Evolutionary conservation across 2,797 vertebrate species (phyloP).

Genomic region (Naso thynnoides): DNA sequence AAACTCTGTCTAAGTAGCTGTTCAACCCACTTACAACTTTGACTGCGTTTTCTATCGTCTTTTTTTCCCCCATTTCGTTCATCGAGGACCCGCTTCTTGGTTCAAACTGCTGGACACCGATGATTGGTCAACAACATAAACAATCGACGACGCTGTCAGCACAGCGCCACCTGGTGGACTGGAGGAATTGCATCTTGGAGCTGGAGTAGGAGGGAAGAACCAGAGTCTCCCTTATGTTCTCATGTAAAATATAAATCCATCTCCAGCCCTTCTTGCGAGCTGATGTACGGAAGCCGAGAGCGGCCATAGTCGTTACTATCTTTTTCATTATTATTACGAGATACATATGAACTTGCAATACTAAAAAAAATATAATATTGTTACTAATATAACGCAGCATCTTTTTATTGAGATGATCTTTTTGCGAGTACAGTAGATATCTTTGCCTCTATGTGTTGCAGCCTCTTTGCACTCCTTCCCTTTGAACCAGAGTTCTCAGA

Average conservation of each 20-base stretch:
- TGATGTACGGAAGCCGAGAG: no score
- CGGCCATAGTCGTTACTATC: no score
- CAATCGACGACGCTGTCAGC: rapidly evolving
- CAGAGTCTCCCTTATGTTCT: neutral
- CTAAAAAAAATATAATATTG: no score
- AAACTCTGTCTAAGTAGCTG: rapidly evolving
- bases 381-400: neutral
- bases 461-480: neutral
- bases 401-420: neutral
- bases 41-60: neutral
- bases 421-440: no score
- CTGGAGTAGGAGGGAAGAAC: neutral
- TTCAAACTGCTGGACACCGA: conserved; percentile 63
- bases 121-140: conserved; percentile 66
- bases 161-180: conserved; percentile 54
- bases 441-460: no score
- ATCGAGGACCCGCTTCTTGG: conserved; percentile 50
- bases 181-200: conserved; percentile 19
- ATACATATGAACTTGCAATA: no score
- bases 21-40: neutral
- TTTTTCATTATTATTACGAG: no score
- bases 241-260: no score
- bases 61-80: neutral
- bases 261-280: no score
- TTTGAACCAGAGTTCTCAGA: no score